Evolutionary conservation across 2,797 vertebrate genomes (phyloP).

Genomic region (Lophius americanus): DNA sequence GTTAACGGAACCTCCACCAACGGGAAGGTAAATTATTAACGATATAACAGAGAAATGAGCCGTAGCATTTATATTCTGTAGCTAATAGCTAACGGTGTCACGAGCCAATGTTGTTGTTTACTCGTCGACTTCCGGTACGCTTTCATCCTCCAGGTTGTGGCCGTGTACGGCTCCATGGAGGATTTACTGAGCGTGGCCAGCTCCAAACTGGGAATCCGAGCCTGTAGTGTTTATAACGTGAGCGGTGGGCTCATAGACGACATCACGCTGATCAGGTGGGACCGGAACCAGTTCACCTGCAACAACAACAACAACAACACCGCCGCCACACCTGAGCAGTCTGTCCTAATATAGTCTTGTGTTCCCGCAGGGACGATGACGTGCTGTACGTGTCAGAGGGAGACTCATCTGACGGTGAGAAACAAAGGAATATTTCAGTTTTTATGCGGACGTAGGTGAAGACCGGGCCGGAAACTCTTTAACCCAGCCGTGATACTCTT

Average conservation of each 20-base stretch:
- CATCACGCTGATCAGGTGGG: slow-evolving; percentile 88
- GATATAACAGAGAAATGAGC: neutral
- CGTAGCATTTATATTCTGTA: neutral
- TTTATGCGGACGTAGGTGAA: no score
- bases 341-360: neutral
- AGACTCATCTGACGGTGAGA: slow-evolving; percentile 86
- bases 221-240: slow-evolving; percentile 88
- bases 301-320: no score
- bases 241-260: slow-evolving; percentile 93
- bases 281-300: neutral
- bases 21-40: slow-evolving; percentile 79
- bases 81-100: neutral
- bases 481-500: no score
- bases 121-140: neutral
- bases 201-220: slow-evolving; percentile 89
- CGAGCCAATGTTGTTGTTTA: neutral
- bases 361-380: slow-evolving; percentile 86
- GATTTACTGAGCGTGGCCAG: slow-evolving; percentile 89
- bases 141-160: slow-evolving; percentile 82
- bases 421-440: no score
- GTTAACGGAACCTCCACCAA: slow-evolving; percentile 87
- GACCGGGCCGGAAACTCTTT: no score
- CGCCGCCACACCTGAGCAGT: no score
- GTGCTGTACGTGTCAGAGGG: slow-evolving; percentile 90
- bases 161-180: slow-evolving; percentile 88